Evolutionary conservation across 92 coral and sea anemone genomes (phyloP).

Genomic region (Desmophyllum pertusum): DNA sequence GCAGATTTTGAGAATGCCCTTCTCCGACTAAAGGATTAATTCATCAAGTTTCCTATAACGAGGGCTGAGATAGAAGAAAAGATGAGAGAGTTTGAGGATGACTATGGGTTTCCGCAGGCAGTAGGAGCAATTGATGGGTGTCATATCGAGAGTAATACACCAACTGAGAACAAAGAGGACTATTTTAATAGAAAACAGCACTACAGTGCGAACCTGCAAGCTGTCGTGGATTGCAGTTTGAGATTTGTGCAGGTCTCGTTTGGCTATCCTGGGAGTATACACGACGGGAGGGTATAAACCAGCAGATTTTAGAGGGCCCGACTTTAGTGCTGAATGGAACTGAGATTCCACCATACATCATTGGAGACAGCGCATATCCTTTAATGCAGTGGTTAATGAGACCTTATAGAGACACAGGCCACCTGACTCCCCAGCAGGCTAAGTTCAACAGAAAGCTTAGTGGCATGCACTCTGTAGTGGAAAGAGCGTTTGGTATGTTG

Average conservation of each 20-base stretch:
- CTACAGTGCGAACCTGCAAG: slow-evolving; percentile 63
- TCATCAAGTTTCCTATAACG: too few species aligned
- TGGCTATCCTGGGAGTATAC: slow-evolving; percentile 60
- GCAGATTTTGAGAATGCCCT: too few species aligned
- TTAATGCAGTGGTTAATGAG: slow-evolving; percentile 41
- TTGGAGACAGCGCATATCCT: slow-evolving; percentile 66
- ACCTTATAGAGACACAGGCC: slow-evolving; percentile 42
- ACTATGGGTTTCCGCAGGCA: slow-evolving; percentile 52
- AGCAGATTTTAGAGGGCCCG: too few species aligned
- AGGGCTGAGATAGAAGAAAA: too few species aligned
- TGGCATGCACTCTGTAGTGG: slow-evolving; percentile 17
- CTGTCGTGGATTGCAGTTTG: slow-evolving; percentile 32
- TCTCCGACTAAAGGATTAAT: too few species aligned
- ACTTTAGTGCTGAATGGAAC: slow-evolving; percentile 39
- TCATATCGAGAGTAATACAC: slow-evolving; percentile 65
- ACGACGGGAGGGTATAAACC: slow-evolving; percentile 60
- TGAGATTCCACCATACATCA: slow-evolving; percentile 50
- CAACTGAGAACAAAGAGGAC: slow-evolving; percentile 54
- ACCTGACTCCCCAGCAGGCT: slow-evolving; percentile 28
- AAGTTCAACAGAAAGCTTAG: slow-evolving; percentile 30
- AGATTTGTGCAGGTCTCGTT: slow-evolving; percentile 41
- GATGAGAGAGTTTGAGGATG: too few species aligned
- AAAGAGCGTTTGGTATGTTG: slow-evolving; percentile 45
- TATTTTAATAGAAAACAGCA: slow-evolving; percentile 66
- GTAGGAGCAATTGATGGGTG: slow-evolving; percentile 70